These are phyloP conservation scores for Morbakka virulenta DNA, from an alignment of 30 jellyfish, hydroid and myxozoan genomes.

Conservation along the genomic window DNA sequence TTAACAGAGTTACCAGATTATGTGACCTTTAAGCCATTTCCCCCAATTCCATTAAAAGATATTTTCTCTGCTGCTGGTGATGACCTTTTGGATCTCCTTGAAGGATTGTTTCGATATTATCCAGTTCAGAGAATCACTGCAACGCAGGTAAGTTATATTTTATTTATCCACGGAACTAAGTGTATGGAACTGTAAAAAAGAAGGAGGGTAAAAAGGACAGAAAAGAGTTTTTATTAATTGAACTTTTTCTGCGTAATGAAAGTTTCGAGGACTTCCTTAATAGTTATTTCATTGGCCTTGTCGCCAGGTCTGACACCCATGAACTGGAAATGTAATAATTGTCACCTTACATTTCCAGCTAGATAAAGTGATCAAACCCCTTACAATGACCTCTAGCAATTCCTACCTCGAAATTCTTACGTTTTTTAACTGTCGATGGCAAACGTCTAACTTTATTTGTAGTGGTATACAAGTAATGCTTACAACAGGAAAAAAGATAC, in stretches of 20 bases:
- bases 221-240: neutral
- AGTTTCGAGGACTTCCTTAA: neutral
- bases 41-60: conserved; percentile 86
- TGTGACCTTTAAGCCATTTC: conserved; percentile 85
- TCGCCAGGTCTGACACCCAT: too few species aligned
- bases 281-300: neutral
- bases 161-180: too few species aligned
- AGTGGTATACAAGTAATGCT: too few species aligned
- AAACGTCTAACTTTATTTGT: too few species aligned
- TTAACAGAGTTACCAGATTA: conserved; percentile 81
- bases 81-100: conserved; percentile 83
- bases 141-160: conserved; percentile 83
- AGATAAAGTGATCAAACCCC: too few species aligned
- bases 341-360: too few species aligned
- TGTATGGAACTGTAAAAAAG: too few species aligned
- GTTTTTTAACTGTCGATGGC: too few species aligned
- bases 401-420: too few species aligned
- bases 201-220: neutral
- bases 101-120: conserved; percentile 47
- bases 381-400: too few species aligned
- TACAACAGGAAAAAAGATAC: too few species aligned
- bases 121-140: conserved; percentile 93
- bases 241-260: neutral
- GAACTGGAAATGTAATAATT: too few species aligned
- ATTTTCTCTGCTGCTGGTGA: conserved; percentile 99